Base-by-base conservation (phyloP, 2,113 vertebrate species). In the Apteryx owenii region DNA sequence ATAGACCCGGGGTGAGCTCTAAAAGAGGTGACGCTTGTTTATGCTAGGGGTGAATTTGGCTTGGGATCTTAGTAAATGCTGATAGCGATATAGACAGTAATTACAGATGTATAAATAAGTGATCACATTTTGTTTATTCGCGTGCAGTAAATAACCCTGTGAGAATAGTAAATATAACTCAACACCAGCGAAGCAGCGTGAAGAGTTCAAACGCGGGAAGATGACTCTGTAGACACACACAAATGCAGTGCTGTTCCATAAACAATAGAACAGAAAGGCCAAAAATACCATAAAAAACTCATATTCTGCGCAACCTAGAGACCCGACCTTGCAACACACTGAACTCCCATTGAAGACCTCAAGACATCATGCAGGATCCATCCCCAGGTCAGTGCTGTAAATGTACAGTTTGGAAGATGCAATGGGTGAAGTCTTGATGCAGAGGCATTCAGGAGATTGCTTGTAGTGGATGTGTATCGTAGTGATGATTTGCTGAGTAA, bases 71-170 rank as follows among this genome's bases (percentile, higher is more conserved):
- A 70, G 89, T 82, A 50, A 44, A 25, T 48, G 83, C 83, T 88
- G 86, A 33, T 68, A 62, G 79, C 3, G 25, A 64, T 89, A 28
- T 25, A 82, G 91, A 87, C 66, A 58, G 89, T 85, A 93, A 91
- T 95, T 94, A 58, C 62, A 83, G 93, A 83, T 40, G 28, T 91
- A 88, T 95, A 91, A 93, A 82, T 89, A 93, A 97, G 94, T 91
- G 93, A 94, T 95, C 87, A 54, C 50, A 2, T 95, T 96, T 83
- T 96, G 95, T 96, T 96, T 97, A 91, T 94, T 81, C n/a, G n/a
- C 1, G 51, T 84, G 91, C 89, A 76, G 94, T 97, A 96, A 96
- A 96, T 96, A 95, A 97, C 79, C 94, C 91, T 75, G 87, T 88
- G 96, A 95, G 93, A 85, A 64, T 72, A 96, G 93, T 95, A 94